Base-by-base conservation (phyloP, 2,888 invertebrate species). In the Acrocyrtus sp. region DNA sequence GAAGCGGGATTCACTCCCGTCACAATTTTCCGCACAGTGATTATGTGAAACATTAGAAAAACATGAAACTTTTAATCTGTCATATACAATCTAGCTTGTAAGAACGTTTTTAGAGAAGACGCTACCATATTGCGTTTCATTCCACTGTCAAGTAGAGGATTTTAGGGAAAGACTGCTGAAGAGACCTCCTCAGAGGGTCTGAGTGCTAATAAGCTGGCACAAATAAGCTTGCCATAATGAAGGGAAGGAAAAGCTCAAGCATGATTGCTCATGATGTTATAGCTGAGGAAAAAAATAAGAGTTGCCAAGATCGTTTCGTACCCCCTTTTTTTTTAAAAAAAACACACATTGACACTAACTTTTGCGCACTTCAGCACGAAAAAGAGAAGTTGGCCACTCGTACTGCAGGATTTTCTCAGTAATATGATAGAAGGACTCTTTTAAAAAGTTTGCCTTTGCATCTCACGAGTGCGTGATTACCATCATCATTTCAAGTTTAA, bases 181-280 rank as follows among this genome's bases (percentile, higher is more conserved):
- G n/a, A n/a, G n/a, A n/a, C n/a, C n/a, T n/a, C n/a, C n/a, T n/a
- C n/a, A n/a, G n/a, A n/a, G n/a, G n/a, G n/a, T n/a, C n/a, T n/a
- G n/a, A n/a, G 17, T 19, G 21, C 22, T 5, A 19, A 21, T 21
- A 48, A 19, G 48, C 48, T 19, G 48, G 21, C 19, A 19, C 19
- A 48, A 21, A 45, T 17, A 34, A 34, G 5, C 34, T 34, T 12
- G 48, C 22, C 17, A 48, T 48, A 21, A 48, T 19, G 48, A 19
- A 12, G 48, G 56, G 56, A 56, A 56, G 66, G 27, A 34, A 12
- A 57, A 57, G 66, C 66, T 57, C 29, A 39, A 34, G 29, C 24
- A 48, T 56, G 56, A 57, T 58, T 66, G 57, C 57, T 50, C 41
- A n/a, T 47, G 22, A 19, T 43, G 47, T 34, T 34, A 34, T 34